These are phyloP conservation scores for Spisula subtruncata DNA, from an alignment of 2,888 invertebrate genomes.

Conservation along the genomic window DNA sequence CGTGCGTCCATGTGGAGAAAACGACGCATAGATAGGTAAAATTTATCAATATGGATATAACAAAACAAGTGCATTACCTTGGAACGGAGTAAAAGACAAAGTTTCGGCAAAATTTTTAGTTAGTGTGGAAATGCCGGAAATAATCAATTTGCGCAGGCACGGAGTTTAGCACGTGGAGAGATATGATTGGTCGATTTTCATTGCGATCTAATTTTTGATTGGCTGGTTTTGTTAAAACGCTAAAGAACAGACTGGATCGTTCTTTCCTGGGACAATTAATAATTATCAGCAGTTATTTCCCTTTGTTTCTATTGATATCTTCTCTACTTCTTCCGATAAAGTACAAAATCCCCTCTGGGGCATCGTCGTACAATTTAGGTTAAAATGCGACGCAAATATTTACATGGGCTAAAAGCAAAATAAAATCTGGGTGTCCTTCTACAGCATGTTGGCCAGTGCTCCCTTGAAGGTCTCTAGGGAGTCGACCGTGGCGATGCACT, in stretches of 20 bases:
- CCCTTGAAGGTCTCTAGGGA: too few species aligned
- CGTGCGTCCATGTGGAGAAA: neutral
- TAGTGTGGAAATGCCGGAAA: slow-evolving; percentile 36
- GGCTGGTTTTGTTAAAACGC: neutral
- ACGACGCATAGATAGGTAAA: neutral
- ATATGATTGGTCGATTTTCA: slow-evolving; percentile 66
- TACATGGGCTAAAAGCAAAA: too few species aligned
- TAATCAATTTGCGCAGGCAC: slow-evolving; percentile 51
- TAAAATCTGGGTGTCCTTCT: too few species aligned
- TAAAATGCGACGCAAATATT: too few species aligned
- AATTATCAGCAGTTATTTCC: too few species aligned
- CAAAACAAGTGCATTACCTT: neutral
- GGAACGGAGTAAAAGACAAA: neutral
- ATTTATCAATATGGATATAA: neutral
- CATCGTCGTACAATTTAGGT: too few species aligned
- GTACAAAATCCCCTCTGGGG: too few species aligned
- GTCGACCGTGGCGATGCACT: too few species aligned
- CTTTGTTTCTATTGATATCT: too few species aligned
- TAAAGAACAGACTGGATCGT: neutral
- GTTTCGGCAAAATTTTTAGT: slow-evolving; percentile 14
- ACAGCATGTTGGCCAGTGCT: too few species aligned
- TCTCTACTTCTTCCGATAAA: too few species aligned
- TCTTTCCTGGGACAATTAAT: too few species aligned
- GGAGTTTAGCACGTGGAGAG: slow-evolving; percentile 63
- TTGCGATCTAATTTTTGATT: neutral